Conservation (phyloP, 2,113 vertebrate species). For the Notothenia coriiceps region DNA sequence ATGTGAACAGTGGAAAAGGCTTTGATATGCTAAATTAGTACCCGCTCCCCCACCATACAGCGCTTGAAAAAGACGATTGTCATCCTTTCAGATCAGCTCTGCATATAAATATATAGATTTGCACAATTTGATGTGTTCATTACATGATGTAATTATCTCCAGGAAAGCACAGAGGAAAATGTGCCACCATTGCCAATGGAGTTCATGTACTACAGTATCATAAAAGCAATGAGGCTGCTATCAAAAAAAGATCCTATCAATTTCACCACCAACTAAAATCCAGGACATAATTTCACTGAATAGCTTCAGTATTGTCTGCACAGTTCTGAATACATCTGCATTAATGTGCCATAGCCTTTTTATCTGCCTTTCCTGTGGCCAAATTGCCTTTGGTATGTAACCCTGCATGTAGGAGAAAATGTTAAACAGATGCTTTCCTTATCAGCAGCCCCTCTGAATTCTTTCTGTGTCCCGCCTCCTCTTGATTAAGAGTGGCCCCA, state of each 20-base stretch:
- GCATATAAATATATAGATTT: conserved; percentile 2
- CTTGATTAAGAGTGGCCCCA: conserved; percentile 70
- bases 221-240: conserved; percentile 5
- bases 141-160: conserved; percentile 35
- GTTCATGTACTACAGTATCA: conserved; percentile 1
- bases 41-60: conserved; percentile 17
- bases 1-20: conserved; percentile 45
- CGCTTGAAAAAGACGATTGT: conserved; percentile 29
- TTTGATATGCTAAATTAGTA: conserved; percentile 74
- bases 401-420: conserved; percentile 49
- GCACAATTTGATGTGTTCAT: conserved; percentile 15
- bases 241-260: background rate
- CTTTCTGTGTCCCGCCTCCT: conserved; percentile 56
- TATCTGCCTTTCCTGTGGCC: conserved; percentile 40
- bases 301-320: conserved; percentile 22
- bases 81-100: conserved; percentile 28
- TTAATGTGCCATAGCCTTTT: conserved; percentile 46
- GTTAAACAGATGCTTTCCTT: conserved; percentile 57
- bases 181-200: background rate
- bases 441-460: conserved; percentile 59
- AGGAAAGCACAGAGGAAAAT: background rate
- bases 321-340: conserved; percentile 66
- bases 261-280: conserved; percentile 16
- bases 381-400: conserved; percentile 63
- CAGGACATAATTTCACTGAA: conserved; percentile 36